phyloP scores from a whole-genome alignment of 2,797 vertebrate genomes.

The Capromys pilorides region DNA sequence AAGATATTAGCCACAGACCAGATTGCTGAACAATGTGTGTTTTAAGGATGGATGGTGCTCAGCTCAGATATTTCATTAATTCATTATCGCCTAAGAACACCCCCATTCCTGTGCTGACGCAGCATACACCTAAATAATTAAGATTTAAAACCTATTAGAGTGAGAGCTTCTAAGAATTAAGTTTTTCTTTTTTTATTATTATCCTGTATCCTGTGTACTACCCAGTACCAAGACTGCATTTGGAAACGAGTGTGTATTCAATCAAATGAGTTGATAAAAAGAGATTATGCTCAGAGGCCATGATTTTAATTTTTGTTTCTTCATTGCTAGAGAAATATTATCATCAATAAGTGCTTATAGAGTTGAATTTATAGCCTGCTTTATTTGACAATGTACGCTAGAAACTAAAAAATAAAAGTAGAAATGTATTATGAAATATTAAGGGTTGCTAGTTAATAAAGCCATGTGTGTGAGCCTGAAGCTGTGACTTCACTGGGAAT shows the following conservation, averaged over 20 bases:
- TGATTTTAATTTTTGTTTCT: conserved; percentile 6
- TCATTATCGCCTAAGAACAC: background rate
- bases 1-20: background rate
- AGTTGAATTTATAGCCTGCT: background rate
- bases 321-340: background rate
- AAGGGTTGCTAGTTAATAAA: background rate
- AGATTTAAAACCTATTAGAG: background rate
- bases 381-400: background rate
- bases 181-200: background rate
- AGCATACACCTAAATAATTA: background rate
- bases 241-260: background rate
- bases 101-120: background rate
- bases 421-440: background rate
- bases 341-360: background rate
- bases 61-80: background rate
- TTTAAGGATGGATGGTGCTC: background rate
- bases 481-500: background rate
- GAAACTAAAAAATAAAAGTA: background rate
- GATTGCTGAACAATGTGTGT: background rate
- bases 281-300: background rate
- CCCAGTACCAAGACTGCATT: background rate
- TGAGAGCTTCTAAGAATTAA: background rate
- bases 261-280: background rate
- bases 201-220: background rate
- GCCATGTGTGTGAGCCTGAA: background rate